Evolutionary conservation across 2,113 vertebrate species (phyloP), one percentile per base, ranked within the genome.

Genomic region (Struthio camelus): DNA sequence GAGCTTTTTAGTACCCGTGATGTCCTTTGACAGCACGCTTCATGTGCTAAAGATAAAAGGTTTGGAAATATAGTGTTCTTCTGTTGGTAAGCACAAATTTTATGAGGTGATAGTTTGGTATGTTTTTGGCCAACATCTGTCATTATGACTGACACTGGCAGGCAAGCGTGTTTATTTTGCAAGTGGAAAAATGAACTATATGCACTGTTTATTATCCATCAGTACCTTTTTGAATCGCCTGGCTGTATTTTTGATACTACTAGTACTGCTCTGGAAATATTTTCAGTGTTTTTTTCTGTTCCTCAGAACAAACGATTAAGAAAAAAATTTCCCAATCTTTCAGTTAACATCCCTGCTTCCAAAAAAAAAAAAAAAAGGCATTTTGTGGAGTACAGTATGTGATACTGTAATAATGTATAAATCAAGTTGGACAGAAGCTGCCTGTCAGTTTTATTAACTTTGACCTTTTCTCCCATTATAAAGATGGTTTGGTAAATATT

Each of bases 381-480:
- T 90, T 97, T 81, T 84, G 81, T 97, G 93, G 85, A 90, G 54
- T 96, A 56, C 86, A 85, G 79, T 87, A 9, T 97, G 88, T 95
- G 94, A 80, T 90, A 82, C 89, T 96, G 98, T 96, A 98, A 98
- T 98, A 98, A 98, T 97, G 90, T 81, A 98, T 98, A 97, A 97
- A 97, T 97, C 96, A 94, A 94, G 94, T 84, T 96, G 93, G 97
- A 97, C 96, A 96, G 96, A 94, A 97, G 90, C 97, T 98, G 97
- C 93, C 97, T 97, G 96, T 98, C 97, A 97, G 96, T 97, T 98
- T 98, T 98, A 98, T 98, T 98, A 98, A 98, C 98, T 98, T 98
- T 98, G 98, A 98, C 98, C 98, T 98, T 98, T 98, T 98, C 92
- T 97, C 93, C 97, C 95, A 97, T 98, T 98, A 96, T 97, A 98